Base-by-base conservation (phyloP, 2,888 invertebrate genomes). In the Choreutis nemorana region DNA sequence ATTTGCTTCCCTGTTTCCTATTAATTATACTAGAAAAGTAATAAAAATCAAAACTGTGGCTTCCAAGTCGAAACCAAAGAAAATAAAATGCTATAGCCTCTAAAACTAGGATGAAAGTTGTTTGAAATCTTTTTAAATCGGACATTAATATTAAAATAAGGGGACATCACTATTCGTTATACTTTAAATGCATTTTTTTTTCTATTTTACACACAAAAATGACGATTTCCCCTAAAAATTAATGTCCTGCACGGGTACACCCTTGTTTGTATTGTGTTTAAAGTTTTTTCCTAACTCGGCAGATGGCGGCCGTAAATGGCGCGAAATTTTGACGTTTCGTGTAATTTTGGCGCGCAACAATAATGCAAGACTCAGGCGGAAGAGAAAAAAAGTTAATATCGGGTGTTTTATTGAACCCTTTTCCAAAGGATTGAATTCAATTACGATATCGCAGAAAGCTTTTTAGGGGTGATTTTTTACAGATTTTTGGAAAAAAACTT, bases 381-480 rank as follows among this genome's bases (percentile, higher is more conserved):
- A 13, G 15, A 37, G 39, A 61, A 66, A 68, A 70, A 66, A 61
- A 50, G 42, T 55, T 53, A 63, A 63, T 68, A 64, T 60, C 42
- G 54, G 61, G 57, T 61, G 58, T 54, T 68, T 67, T 71, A 65
- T 59, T 45, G 62, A 73, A 73, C 77, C 78, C 73, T 72, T 73
- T 75, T 73, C 72, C 70, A 70, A 73, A 68, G 77, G 77, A 77
- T 73, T 78, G 66, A 63, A 73, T 78, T 70, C 72, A 64, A 75
- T 77, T 75, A 71, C 50, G 45, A 48, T 48, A 43, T 41, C 33
- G 34, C 31, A 67, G 66, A 67, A 60, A 41, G 45, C 39, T 44
- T 50, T 56, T n/a, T n/a, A 31, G 47, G 71, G 72, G 63, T 64
- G 42, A 37, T 57, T 70, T 50, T 73, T 72, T 62, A 56, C 62